Base-by-base conservation (phyloP, 2,888 invertebrate species). In the Aelia acuminata region DNA sequence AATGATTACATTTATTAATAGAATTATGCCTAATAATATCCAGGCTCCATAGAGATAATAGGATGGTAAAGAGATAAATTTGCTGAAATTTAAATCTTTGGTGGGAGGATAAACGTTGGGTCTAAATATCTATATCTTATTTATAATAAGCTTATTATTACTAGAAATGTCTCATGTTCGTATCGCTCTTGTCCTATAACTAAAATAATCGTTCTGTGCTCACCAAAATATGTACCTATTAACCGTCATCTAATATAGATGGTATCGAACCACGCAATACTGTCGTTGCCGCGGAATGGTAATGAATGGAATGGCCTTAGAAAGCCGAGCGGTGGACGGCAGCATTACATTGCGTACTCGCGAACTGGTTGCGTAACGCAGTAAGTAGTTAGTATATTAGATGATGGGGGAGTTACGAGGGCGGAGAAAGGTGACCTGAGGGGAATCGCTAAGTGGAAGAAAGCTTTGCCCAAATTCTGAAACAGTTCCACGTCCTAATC, bases 391-490 rank as follows among this genome's bases (percentile, higher is more conserved):
- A 47, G n/a, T 13, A 39, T 80, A 80, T 80, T 80, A 39, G 43
- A 43, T n/a, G 85, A 57, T 39, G 31, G 43, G 7, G 0, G 39
- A 39, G 39, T 50, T 85, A 53, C 85, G 85, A 53, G 39, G 85
- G 39, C 53, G 85, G 85, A 85, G 85, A 85, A 85, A 85, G 85
- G 85, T 35, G 43, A 39, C 43, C 31, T 53, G 85, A 35, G 85
- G 13, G 13, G 85, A 53, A 43, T 85, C 39, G 35, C 11, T 57
- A 43, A 85, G 85, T 85, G n/a, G 85, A 85, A 85, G 85, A 85
- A 85, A 85, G 85, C 53, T 80, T 43, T n/a, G 80, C n/a, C 15
- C 11, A 80, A 80, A 80, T 80, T 80, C 43, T 80, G 3, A n/a
- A 80, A 80, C 47, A 47, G 43, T 47, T 80, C n/a, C 43, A 47